These are phyloP conservation scores for Sycophaga agraensis DNA, from an alignment of 1,140 invertebrate species.

Conservation along the genomic window DNA sequence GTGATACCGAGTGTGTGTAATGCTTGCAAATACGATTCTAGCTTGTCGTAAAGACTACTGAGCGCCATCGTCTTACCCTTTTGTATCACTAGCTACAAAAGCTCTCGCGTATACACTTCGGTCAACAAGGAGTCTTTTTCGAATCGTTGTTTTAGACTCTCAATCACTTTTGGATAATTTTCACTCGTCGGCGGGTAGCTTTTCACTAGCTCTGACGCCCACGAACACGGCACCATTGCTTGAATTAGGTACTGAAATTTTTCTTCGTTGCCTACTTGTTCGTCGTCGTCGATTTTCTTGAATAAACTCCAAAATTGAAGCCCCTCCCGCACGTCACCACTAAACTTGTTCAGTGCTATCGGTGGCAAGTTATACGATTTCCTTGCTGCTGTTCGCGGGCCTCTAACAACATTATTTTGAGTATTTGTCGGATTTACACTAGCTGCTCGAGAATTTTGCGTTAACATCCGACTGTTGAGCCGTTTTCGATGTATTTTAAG, in stretches of 20 bases:
- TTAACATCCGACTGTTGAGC: too few species aligned
- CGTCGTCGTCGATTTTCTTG: background rate
- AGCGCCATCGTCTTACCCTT: too few species aligned
- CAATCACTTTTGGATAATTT: slow-evolving; percentile 30
- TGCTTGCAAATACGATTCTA: slow-evolving; percentile 39
- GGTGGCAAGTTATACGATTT: background rate
- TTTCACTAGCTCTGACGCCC: slow-evolving; percentile 25
- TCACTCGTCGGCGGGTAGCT: slow-evolving; percentile 14
- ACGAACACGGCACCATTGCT: slow-evolving; percentile 22
- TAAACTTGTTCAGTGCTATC: background rate
- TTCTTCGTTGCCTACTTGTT: background rate
- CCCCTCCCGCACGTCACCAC: background rate
- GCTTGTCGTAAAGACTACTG: slow-evolving; percentile 36
- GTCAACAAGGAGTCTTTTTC: slow-evolving; percentile 34
- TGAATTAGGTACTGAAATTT: slow-evolving; percentile 42
- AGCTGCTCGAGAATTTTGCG: too few species aligned
- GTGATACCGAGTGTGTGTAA: slow-evolving; percentile 40
- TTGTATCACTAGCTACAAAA: slow-evolving; percentile 32
- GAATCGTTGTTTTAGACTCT: slow-evolving; percentile 28
- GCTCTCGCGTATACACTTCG: slow-evolving; percentile 39
- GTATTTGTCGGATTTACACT: too few species aligned
- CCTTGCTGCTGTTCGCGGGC: too few species aligned
- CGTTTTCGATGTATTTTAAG: too few species aligned
- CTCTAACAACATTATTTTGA: too few species aligned
- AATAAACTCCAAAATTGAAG: background rate